Conservation (phyloP, 2,113 vertebrate species). For the Hemibates koningsi region DNA sequence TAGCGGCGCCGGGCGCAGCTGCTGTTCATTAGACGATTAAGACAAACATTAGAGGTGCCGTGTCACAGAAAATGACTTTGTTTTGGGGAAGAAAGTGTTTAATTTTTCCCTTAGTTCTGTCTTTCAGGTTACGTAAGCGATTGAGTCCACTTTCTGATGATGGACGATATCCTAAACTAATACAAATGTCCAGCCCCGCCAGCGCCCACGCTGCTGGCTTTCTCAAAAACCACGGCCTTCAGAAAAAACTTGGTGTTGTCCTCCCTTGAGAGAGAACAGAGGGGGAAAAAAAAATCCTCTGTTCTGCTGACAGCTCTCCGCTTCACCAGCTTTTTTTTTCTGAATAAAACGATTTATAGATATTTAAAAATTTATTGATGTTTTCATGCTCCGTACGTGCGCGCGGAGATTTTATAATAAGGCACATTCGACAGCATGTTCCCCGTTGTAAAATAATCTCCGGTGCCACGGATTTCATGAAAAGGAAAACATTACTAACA, state of each 20-base stretch:
- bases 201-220: background rate
- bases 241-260: conserved; percentile 78
- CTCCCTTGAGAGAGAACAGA: conserved; percentile 72
- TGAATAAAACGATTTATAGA: conserved; percentile 85
- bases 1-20: background rate
- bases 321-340: conserved; percentile 74
- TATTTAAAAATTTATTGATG: conserved; percentile 77
- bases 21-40: background rate
- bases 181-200: conserved; percentile 24
- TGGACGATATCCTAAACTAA: conserved; percentile 36
- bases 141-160: conserved; percentile 7
- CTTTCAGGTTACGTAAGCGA: background rate
- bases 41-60: background rate
- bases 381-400: conserved; percentile 75
- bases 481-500: conserved; percentile 53
- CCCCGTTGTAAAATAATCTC: conserved; percentile 53
- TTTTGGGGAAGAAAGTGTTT: background rate
- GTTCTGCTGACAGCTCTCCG: conserved; percentile 79
- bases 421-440: conserved; percentile 54
- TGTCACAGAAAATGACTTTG: background rate
- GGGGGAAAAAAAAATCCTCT: conserved; percentile 69
- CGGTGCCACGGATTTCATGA: conserved; percentile 54
- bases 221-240: conserved; percentile 81
- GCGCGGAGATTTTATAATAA: conserved; percentile 63
- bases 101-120: background rate